phyloP scores from a whole-genome alignment of 2,888 invertebrate genomes.

The Calameuta pallipes region DNA sequence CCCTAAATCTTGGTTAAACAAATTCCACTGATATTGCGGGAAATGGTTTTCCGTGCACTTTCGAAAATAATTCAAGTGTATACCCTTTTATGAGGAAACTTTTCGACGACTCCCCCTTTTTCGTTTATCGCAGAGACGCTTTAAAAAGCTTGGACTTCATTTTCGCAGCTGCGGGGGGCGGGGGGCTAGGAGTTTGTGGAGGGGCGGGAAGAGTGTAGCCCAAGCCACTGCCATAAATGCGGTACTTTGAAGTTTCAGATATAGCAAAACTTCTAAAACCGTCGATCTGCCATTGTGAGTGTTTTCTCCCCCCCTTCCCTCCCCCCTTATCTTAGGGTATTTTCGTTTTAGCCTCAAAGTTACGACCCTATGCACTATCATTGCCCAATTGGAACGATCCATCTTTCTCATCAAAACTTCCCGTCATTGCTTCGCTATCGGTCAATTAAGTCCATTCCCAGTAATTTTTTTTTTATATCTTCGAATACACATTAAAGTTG shows the following conservation, averaged over 20 bases:
- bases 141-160: neutral
- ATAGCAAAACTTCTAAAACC: neutral
- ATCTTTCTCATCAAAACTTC: neutral
- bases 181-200: too few relatives aligned
- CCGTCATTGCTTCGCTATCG: neutral
- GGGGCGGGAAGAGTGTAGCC: neutral
- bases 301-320: too few relatives aligned
- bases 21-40: neutral
- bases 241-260: neutral
- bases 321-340: neutral
- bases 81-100: neutral
- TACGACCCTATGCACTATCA: neutral
- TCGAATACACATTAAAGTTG: neutral
- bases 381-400: neutral
- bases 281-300: neutral
- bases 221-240: neutral
- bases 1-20: neutral
- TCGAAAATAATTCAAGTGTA: neutral
- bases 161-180: neutral
- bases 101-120: neutral
- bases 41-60: neutral
- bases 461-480: neutral
- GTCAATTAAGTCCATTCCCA: neutral
- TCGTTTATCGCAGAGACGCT: neutral
- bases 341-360: neutral